Conservation (phyloP, 2,888 invertebrate species). For the Trachelus stipa region DNA sequence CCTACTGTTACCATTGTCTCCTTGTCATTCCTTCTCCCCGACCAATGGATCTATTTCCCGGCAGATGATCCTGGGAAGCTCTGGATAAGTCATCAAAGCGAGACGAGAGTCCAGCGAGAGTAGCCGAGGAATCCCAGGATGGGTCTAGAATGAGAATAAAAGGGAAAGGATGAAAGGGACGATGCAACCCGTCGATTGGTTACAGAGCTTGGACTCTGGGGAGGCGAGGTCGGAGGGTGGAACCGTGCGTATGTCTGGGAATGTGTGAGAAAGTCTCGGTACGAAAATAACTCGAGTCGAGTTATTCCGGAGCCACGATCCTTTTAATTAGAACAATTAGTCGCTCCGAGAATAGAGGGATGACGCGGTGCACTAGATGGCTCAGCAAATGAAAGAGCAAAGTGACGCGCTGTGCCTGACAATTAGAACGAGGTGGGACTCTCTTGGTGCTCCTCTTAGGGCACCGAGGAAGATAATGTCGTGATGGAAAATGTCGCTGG, state of each 20-base stretch:
- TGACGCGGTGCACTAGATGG: slow-evolving; percentile 39
- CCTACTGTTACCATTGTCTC: neutral
- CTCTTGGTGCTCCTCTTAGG: neutral
- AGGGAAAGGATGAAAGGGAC: neutral
- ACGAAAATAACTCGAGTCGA: slow-evolving; percentile 55
- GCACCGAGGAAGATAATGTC: neutral
- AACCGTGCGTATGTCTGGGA: neutral
- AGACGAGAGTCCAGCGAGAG: neutral
- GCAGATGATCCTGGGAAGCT: neutral
- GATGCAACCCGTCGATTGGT: neutral
- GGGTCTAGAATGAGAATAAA: neutral
- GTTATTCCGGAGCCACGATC: slow-evolving; percentile 57
- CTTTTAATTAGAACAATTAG: slow-evolving; percentile 62
- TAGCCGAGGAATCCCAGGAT: neutral
- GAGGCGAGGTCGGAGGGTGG: slow-evolving; percentile 35
- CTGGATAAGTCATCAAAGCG: neutral
- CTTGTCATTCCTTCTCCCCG: neutral
- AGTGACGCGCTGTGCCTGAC: neutral
- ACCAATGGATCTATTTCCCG: neutral
- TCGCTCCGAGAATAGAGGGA: slow-evolving; percentile 52
- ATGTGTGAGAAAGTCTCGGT: slow-evolving; percentile 24
- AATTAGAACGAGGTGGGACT: neutral
- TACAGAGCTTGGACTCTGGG: slow-evolving; percentile 18
- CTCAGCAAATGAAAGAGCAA: neutral
- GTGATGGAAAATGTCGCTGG: neutral